Base-by-base conservation (phyloP, 1,140 invertebrate species). In the Ridgeia piscesae region DNA sequence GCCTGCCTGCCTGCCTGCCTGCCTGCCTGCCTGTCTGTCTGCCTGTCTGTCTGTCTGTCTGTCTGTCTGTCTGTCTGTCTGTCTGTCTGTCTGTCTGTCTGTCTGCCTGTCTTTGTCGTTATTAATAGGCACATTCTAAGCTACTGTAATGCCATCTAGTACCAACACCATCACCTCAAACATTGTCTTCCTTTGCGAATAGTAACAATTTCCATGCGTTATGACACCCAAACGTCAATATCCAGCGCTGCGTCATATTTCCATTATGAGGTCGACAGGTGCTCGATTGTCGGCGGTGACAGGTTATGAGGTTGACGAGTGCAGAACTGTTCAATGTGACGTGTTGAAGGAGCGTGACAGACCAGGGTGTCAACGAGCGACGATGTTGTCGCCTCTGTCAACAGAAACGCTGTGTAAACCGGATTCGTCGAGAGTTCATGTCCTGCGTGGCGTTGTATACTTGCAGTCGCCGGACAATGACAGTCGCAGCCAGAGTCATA, bases 211-310 rank as follows among this genome's bases (percentile, higher is more conserved):
- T 77, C 58, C 11, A 77, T 31, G 58, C 58, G 6, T 77, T 27
- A 6, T 27, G 27, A 31, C 58, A 77, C 17, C 58, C 58, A 21
- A 77, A 17, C 27, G 11, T 42, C 42, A 11, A 31, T 77, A 31
- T 77, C 58, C 58, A 4, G 58, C 27, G 58, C 58, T 14, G 58
- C 58, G 58, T 0, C 11, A 77, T 77, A 77, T 77, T 77, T 77
- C 58, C 58, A 77, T 77, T 77, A 77, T 77, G 58, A 77, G 58
- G 58, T 77, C 58, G 58, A 77, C 58, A 77, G 58, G 58, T 77
- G 58, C 58, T 17, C 58, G 58, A 77, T 77, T 77, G 58, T 77
- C 27, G 58, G 2, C 17, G 58, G 14, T 77, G 58, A 77, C 58
- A 77, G 27, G 58, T 77, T 31, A 31, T 77, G 27, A 77, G 58